phyloP scores from a whole-genome alignment of 2,888 invertebrate genomes.

The Sesamia inferens region DNA sequence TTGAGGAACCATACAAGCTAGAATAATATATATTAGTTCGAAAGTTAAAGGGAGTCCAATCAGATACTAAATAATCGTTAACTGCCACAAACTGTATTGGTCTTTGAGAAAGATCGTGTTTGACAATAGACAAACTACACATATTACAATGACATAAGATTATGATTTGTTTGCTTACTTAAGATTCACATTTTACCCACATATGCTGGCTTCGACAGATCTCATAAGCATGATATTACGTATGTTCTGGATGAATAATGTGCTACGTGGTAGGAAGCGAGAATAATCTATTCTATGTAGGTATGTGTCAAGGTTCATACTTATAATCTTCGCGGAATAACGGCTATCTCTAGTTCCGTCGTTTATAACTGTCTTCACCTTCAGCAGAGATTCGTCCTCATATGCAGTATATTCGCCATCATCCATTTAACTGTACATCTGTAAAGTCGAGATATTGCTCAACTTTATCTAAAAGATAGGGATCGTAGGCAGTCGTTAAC shows the following conservation, averaged over 20 bases:
- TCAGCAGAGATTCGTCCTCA: conserved; percentile 34
- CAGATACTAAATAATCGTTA: background rate
- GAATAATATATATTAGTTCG: background rate
- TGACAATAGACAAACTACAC: background rate
- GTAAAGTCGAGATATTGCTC: conserved; percentile 1
- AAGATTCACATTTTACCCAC: conserved; percentile 41
- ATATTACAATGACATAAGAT: conserved; percentile 3
- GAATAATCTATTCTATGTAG: conserved; percentile 38
- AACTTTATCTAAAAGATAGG: conserved; percentile 24
- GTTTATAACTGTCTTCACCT: conserved; percentile 47
- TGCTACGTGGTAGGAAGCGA: conserved; percentile 42
- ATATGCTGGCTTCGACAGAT: conserved; percentile 36
- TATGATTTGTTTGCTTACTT: conserved; percentile 32
- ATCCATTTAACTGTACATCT: conserved; percentile 29
- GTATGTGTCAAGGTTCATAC: conserved; percentile 45
- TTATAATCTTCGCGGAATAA: conserved; percentile 36
- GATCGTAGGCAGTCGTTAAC: conserved; percentile 23
- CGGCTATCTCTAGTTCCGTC: conserved; percentile 26
- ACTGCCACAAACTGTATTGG: background rate
- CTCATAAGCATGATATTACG: conserved; percentile 47
- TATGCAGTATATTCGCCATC: conserved; percentile 21
- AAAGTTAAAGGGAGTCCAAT: background rate
- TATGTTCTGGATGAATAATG: conserved; percentile 52
- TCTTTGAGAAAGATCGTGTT: background rate
- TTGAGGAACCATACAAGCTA: background rate